Evolutionary conservation across 64 coral and sea anemone species (phyloP).

Genomic region (Pocillopora verrucosa): DNA sequence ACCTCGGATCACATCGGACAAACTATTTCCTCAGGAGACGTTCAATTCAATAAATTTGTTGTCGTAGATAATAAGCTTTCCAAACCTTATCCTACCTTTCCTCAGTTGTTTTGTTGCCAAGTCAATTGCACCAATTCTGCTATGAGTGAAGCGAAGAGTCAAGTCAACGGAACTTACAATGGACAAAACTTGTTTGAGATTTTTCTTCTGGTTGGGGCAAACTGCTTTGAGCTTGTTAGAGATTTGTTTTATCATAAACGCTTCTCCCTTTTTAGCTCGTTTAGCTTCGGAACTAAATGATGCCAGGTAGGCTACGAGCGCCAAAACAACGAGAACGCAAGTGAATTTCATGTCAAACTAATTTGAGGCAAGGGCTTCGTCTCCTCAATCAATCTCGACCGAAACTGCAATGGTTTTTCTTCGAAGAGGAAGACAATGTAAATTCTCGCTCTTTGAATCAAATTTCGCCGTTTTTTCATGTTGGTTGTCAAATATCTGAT

Average conservation of each 20-base stretch:
- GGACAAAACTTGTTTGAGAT: constrained; percentile 9
- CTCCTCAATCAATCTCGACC: too few relatives aligned
- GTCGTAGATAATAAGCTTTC: not conserved
- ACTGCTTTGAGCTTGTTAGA: not conserved
- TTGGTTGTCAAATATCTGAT: constrained; percentile 5
- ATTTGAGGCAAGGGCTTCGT: not conserved
- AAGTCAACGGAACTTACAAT: constrained; percentile 19
- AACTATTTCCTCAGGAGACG: not conserved
- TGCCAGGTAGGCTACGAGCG: not conserved
- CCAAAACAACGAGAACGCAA: not conserved
- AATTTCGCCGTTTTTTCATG: constrained; percentile 31
- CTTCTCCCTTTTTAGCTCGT: not conserved
- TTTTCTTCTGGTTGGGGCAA: not conserved
- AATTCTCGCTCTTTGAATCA: not conserved
- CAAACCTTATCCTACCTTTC: not conserved
- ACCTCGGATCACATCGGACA: too few relatives aligned
- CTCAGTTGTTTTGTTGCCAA: not conserved
- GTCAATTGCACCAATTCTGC: not conserved
- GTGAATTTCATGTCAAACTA: constrained; percentile 6
- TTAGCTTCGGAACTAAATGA: not conserved
- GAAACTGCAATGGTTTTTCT: too few relatives aligned
- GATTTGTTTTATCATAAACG: not conserved
- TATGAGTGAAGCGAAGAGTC: constrained; percentile 28
- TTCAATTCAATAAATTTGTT: not conserved
- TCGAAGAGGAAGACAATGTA: not conserved